A percentile compares a stretch with the other conserved stretches of the same genome.
phyloP scores from a whole-genome alignment of 2,113 vertebrate species.

The Miniopterus natalensis region DNA sequence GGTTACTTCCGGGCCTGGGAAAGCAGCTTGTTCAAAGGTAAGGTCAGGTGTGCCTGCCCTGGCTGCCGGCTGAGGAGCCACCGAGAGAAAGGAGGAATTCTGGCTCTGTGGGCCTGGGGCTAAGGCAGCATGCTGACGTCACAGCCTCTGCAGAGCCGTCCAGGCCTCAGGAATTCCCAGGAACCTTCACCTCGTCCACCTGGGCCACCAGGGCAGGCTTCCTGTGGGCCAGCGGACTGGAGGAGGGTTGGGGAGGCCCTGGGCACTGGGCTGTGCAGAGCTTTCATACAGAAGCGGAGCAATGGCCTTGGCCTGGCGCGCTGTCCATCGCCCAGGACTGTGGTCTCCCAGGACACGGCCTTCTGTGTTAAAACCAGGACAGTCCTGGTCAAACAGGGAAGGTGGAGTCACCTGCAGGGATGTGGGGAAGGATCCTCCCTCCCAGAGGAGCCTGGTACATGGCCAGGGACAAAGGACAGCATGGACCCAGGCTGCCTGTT shows the following conservation, averaged over 20 bases:
- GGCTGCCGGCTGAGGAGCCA: not conserved
- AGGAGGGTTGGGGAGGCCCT: not conserved
- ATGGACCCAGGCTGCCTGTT: not conserved
- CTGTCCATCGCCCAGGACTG: not conserved
- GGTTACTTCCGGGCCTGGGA: not conserved
- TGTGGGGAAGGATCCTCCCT: not conserved
- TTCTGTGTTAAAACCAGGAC: not conserved
- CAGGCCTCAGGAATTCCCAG: not conserved
- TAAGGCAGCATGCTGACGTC: not conserved
- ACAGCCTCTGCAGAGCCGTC: not conserved
- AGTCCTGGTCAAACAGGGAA: not conserved
- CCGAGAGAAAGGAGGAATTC: not conserved
- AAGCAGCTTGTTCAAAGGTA: not conserved
- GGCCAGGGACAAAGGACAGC: not conserved
- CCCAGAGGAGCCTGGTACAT: not conserved
- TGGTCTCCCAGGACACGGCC: not conserved
- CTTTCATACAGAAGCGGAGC: not conserved
- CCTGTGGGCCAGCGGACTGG: not conserved
- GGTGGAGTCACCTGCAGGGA: not conserved
- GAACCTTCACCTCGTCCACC: not conserved
- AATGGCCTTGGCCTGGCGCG: not conserved
- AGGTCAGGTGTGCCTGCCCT: not conserved
- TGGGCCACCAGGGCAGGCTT: not conserved
- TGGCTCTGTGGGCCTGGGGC: not conserved
- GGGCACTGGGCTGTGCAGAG: not conserved